A percentile compares a stretch with the other conserved stretches of the same genome.
Conservation (phyloP, 2,888 invertebrate genomes). For the Trachelus troglodyta region DNA sequence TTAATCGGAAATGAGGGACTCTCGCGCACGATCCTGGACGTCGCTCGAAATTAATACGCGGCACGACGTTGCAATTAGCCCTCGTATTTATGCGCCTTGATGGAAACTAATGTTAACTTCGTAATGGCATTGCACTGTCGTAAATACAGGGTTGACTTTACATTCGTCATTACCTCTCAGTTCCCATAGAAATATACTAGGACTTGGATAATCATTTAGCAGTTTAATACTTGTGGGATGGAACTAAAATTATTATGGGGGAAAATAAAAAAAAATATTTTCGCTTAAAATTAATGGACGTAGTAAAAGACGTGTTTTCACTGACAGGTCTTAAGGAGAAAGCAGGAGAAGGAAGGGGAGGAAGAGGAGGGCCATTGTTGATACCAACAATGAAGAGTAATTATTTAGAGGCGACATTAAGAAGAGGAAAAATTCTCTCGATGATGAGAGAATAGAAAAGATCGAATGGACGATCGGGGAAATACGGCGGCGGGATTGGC, state of each 20-base stretch:
- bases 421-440: conserved; percentile 20
- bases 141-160: conserved; percentile 38
- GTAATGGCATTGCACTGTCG: conserved; percentile 46
- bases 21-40: not conserved
- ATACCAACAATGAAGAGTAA: not conserved
- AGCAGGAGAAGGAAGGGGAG: not conserved
- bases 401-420: conserved; percentile 15
- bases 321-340: not conserved
- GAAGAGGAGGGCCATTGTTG: not conserved
- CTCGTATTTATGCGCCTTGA: conserved; percentile 44
- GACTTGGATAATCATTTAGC: not conserved
- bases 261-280: not conserved
- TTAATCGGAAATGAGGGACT: conserved; percentile 9
- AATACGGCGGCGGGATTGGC: conserved; percentile 48
- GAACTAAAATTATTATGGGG: not conserved
- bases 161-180: not conserved
- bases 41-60: conserved; percentile 34
- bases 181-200: not conserved
- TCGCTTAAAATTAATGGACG: not conserved
- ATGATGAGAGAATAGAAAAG: conserved; percentile 18
- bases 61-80: conserved; percentile 45
- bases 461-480: conserved; percentile 61
- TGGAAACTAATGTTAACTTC: conserved; percentile 42
- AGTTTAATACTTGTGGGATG: not conserved
- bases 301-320: not conserved